Conservation (phyloP, 2,797 vertebrate species). For the Sebastes oblongus region DNA sequence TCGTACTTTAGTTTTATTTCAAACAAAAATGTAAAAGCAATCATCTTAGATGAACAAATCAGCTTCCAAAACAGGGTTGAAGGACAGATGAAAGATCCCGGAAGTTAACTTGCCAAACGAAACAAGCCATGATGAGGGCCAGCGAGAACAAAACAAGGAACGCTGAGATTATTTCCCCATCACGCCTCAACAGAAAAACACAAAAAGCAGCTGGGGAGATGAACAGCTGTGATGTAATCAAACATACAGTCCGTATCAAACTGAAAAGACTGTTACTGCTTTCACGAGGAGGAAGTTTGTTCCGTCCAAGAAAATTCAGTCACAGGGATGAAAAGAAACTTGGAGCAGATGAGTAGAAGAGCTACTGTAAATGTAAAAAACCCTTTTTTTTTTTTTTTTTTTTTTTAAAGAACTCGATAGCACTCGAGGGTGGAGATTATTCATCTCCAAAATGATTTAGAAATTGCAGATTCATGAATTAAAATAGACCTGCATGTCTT, state of each 20-base stretch:
- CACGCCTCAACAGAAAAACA: not conserved
- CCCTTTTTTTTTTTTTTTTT: not conserved
- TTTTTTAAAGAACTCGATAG: not conserved
- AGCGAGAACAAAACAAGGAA: not conserved
- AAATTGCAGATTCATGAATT: slow-evolving; percentile 18
- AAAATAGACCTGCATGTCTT: slow-evolving; percentile 10
- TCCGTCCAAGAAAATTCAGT: not conserved
- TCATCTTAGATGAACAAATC: not conserved
- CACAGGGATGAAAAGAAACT: not conserved
- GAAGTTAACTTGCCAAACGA: not conserved
- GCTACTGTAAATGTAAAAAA: not conserved
- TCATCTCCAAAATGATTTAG: not conserved
- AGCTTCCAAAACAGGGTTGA: not conserved
- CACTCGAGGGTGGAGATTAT: not conserved
- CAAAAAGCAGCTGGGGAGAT: not conserved
- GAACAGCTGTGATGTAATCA: slow-evolving; percentile 12
- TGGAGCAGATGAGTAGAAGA: not conserved
- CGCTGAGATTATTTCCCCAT: not conserved
- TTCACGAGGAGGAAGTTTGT: slow-evolving; percentile 22
- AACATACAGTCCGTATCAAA: not conserved
- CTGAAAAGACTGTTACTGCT: not conserved
- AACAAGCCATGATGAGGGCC: not conserved
- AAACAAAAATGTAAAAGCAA: not conserved
- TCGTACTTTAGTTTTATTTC: not conserved
- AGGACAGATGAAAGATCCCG: not conserved